phyloP scores from a whole-genome alignment of 1,140 invertebrate genomes.

The Meteorus sp. region DNA sequence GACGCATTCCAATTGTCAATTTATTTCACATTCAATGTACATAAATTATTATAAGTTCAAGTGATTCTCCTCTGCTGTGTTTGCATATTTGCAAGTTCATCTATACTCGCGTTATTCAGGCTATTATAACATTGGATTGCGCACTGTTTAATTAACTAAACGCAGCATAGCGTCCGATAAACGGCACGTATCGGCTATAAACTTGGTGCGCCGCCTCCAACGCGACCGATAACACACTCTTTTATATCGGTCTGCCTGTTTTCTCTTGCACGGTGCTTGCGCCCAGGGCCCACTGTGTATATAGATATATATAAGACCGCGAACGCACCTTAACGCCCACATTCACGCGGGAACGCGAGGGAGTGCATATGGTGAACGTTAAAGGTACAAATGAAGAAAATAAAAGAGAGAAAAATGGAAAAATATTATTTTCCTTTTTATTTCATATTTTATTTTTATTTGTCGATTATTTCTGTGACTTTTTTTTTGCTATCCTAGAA shows the following conservation, averaged over 20 bases:
- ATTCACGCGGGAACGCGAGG: conserved; percentile 25
- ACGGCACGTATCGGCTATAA: conserved; percentile 42
- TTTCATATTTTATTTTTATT: conserved; percentile 1
- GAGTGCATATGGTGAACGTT: conserved; percentile 4
- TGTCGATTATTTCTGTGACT: not conserved
- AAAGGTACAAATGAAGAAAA: too few relatives aligned
- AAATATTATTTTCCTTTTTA: too few relatives aligned
- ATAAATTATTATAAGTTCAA: too few relatives aligned
- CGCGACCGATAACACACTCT: conserved; percentile 41
- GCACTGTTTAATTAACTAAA: conserved; percentile 48
- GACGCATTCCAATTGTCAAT: too few relatives aligned
- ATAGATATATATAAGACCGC: conserved; percentile 5
- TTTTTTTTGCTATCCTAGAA: conserved; percentile 13
- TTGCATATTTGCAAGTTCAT: too few relatives aligned
- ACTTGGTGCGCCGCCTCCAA: conserved; percentile 38
- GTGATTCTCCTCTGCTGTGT: too few relatives aligned
- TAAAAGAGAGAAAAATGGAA: too few relatives aligned
- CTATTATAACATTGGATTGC: too few relatives aligned
- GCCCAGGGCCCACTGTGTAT: conserved; percentile 24
- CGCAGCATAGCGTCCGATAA: conserved; percentile 39
- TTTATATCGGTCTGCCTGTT: conserved; percentile 34
- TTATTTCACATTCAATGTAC: too few relatives aligned
- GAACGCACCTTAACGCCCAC: conserved; percentile 47
- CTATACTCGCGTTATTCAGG: conserved; percentile 1
- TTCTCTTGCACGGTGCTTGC: conserved; percentile 21